These are phyloP conservation scores for Diorhabda sublineata DNA, from an alignment of 1,140 invertebrate genomes.

Conservation along the genomic window DNA sequence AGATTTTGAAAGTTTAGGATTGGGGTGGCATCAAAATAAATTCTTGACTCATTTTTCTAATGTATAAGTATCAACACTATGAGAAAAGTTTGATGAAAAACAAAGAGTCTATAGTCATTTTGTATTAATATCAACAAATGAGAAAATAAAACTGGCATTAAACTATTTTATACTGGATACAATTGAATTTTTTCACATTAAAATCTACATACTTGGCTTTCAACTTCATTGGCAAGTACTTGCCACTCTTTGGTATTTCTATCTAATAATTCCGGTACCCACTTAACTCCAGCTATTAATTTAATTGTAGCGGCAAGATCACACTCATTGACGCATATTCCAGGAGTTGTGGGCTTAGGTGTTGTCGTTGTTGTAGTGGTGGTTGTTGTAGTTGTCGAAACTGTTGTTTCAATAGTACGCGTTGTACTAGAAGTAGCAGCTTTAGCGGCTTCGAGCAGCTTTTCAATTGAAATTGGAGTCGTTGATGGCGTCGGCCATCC, in stretches of 20 bases:
- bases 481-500: conserved; percentile 83
- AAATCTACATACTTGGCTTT: conserved; percentile 59
- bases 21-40: too few species aligned
- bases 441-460: conserved; percentile 68
- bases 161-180: too few species aligned
- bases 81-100: too few species aligned
- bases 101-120: too few species aligned
- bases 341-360: conserved; percentile 71
- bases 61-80: too few species aligned
- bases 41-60: too few species aligned
- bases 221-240: conserved; percentile 71
- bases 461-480: conserved; percentile 78
- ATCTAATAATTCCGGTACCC: conserved; percentile 80
- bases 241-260: conserved; percentile 84
- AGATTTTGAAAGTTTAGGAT: background rate
- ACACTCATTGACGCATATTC: conserved; percentile 71
- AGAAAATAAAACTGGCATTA: too few species aligned
- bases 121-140: too few species aligned
- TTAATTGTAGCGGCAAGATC: conserved; percentile 80
- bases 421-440: conserved; percentile 54
- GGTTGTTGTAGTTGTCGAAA: conserved; percentile 63
- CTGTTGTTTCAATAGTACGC: conserved; percentile 51
- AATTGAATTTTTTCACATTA: background rate
- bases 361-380: conserved; percentile 75
- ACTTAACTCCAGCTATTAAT: conserved; percentile 72